These are phyloP conservation scores for Oplegnathus fasciatus DNA, from an alignment of 2,113 vertebrate genomes.

Conservation along the genomic window DNA sequence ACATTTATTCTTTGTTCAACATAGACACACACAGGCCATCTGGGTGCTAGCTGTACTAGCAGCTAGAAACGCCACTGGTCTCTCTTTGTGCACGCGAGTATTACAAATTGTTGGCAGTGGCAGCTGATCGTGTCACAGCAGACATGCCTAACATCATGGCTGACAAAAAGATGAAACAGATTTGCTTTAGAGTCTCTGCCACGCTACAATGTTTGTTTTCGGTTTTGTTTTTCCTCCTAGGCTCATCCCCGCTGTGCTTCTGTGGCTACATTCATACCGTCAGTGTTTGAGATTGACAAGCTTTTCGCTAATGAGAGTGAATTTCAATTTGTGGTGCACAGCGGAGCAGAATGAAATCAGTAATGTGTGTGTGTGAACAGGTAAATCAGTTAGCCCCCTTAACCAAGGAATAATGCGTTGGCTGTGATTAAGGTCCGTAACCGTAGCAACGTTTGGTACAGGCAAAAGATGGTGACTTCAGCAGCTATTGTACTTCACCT, in stretches of 20 bases:
- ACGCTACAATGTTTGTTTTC: constrained; percentile 6
- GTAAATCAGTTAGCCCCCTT: constrained; percentile 44
- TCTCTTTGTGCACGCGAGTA: constrained; percentile 29
- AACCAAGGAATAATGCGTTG: constrained; percentile 44
- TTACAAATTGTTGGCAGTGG: constrained; percentile 47
- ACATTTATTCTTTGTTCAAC: constrained; percentile 57
- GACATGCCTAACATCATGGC: constrained; percentile 43
- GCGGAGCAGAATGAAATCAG: constrained; percentile 44
- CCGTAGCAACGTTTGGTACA: constrained; percentile 51
- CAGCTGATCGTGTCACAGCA: constrained; percentile 41
- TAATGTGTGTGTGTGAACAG: constrained; percentile 14
- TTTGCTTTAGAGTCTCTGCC: constrained; percentile 27
- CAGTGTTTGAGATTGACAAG: constrained; percentile 42
- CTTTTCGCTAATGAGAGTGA: constrained; percentile 51
- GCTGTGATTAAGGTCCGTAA: constrained; percentile 41
- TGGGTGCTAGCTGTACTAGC: constrained; percentile 22
- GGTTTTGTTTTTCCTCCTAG: constrained; percentile 6
- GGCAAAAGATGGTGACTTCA: constrained; percentile 26
- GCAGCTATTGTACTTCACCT: constrained; percentile 17
- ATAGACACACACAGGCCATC: constrained; percentile 44
- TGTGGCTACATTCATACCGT: constrained; percentile 26
- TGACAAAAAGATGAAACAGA: constrained; percentile 53
- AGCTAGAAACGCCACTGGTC: constrained; percentile 10
- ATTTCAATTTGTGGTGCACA: constrained; percentile 49
- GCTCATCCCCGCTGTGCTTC: constrained; percentile 37